These are phyloP conservation scores for Progne subis DNA, from an alignment of 2,113 vertebrate species.

Conservation along the genomic window DNA sequence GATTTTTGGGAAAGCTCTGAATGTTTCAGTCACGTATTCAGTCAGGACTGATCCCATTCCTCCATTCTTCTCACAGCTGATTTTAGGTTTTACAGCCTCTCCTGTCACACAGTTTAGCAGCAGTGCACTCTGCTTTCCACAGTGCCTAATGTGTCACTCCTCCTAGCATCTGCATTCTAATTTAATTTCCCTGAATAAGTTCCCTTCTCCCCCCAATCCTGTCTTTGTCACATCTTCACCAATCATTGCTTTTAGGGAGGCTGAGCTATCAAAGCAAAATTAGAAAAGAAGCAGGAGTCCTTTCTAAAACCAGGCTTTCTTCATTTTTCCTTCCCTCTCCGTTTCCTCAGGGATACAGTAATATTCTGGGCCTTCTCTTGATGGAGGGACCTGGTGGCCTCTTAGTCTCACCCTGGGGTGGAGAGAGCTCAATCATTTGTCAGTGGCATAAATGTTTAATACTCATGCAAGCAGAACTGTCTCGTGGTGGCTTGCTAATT, in stretches of 20 bases:
- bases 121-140: background rate
- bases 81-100: background rate
- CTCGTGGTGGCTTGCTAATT: constrained; percentile 26
- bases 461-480: background rate
- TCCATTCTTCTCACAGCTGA: background rate
- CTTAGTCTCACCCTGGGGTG: background rate
- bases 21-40: background rate
- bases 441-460: constrained; percentile 37
- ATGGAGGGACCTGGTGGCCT: background rate
- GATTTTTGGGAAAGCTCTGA: background rate
- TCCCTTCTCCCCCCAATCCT: background rate
- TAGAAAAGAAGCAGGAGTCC: background rate
- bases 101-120: background rate
- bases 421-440: background rate
- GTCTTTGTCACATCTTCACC: background rate
- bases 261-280: background rate
- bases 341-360: background rate
- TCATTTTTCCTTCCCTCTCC: background rate
- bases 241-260: background rate
- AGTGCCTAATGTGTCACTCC: background rate
- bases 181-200: background rate
- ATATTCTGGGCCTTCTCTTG: background rate
- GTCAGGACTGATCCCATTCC: background rate
- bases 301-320: background rate
- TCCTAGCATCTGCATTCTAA: background rate